Base-by-base conservation (phyloP, 2,797 vertebrate species). In the Sternarchorhynchus goeldii region DNA sequence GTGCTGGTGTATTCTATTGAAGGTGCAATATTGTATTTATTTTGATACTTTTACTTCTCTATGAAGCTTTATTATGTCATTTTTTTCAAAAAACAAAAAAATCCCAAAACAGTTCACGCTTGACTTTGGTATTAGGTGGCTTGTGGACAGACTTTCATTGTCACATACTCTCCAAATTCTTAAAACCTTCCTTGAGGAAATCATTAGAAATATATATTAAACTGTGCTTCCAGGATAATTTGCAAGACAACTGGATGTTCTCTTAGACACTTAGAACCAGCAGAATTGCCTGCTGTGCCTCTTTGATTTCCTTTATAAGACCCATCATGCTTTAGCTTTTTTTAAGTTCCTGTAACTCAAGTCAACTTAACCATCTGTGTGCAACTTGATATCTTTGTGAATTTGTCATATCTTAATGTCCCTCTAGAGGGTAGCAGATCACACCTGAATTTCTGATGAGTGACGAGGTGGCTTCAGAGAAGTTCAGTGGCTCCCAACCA, bases 11-110 rank as follows among this genome's bases (percentile, higher is more conserved):
- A 88, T 88, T 91, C 83, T 85, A 82, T 91, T 87, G 88, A 92
- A 89, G 91, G 92, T 94, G 93, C 93, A 93, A 93, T 94, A 92
- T 93, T 91, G 90, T 82, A 90, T 90, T 90, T 91, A 87, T 92
- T 93, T 93, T 91, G 84, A 92, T 92, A 90, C 89, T 79, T 88
- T 88, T 88, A 89, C 84, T 81, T 86, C 77, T 84, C 68, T 77
- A 78, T 83, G 83, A 88, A 90, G 88, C 82, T 91, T 89, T 90
- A 83, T 79, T 78, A 90, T 83, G 82, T 88, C 80, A 84, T 77
- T 65, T 88, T 88, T 88, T 84, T 91, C 73, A 75, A 76, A 81
- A 77, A 67, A 77, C 85, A 79, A 70, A 74, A 66, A 74, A 50
- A 64, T 60, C 45, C 10, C 45, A 78, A 64, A 70, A 65, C 85